Base-by-base conservation (phyloP, 2,113 vertebrate species). In the Hippocampus comes region DNA sequence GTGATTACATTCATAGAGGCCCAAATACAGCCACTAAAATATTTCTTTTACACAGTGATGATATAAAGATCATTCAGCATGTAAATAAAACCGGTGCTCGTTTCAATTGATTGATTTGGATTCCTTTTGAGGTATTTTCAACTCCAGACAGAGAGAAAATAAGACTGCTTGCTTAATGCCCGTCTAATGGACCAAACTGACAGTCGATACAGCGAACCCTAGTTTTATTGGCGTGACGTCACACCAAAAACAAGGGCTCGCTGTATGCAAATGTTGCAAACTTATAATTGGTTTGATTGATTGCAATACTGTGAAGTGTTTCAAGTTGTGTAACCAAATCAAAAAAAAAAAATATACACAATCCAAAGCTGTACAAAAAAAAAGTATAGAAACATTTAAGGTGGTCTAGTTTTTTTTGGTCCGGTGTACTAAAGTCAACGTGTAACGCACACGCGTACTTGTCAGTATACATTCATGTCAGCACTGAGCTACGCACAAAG, bases 361-460 rank as follows among this genome's bases (percentile, higher is more conserved):
- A 92, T 94, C 91, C 92, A 92, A 14, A 86, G 89, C 91, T 95
- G 91, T 95, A 95, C 94, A 95, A 95, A 93, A 93, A 25, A 78
- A 63, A 68, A 71, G 69, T 94, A 93, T 95, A 94, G 91, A 95
- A 95, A 96, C 93, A 95, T 94, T 95, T 93, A 80, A 73, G 74
- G 65, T 69, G 79, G 70, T 57, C 71, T 48, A 25, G 89, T 74
- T 94, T 95, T 95, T 95, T 95, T 95, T 95, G 94, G 91, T 95
- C 92, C 92, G 87, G 81, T 93, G 90, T 91, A 67, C 72, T 88
- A 78, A 89, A 76, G 74, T 70, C 92, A 94, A 89, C 92, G 92
- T 89, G 88, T 86, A 83, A 84, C 51, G 55, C 56, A 25, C 23
- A 12, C 56, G 27, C 10, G 15, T 25, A 12, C 56, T 6, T 59